phyloP scores from a whole-genome alignment of 2,797 vertebrate species.

The Acrossocheilus fasciatus region DNA sequence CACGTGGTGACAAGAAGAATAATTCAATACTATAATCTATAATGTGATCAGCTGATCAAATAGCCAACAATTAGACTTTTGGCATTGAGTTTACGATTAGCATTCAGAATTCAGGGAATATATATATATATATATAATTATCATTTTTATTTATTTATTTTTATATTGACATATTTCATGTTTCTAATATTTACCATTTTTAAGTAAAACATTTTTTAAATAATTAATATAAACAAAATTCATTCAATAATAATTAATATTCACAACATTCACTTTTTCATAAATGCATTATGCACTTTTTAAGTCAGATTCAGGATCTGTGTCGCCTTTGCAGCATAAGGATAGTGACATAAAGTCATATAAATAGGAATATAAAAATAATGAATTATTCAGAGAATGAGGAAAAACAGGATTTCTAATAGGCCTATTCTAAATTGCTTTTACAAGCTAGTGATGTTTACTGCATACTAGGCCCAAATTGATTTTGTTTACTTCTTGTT shows the following conservation, averaged over 20 bases:
- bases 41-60: not conserved
- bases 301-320: not conserved
- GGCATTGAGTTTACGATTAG: not conserved
- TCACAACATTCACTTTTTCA: not conserved
- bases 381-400: not conserved
- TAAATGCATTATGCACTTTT: not conserved
- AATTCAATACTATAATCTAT: not conserved
- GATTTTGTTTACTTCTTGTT: not conserved
- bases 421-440: not conserved
- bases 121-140: not conserved
- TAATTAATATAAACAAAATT: not conserved
- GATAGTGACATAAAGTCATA: not conserved
- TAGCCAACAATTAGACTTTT: not conserved
- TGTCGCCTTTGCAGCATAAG: not conserved
- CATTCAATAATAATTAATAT: not conserved
- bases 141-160: not conserved
- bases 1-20: slow-evolving; percentile 2
- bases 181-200: not conserved
- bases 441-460: not conserved
- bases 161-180: not conserved
- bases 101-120: not conserved
- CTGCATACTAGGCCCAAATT: not conserved
- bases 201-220: not conserved
- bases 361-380: not conserved
- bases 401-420: not conserved